phyloP scores from a whole-genome alignment of 1,140 invertebrate species.

The Liolophura sinensis region DNA sequence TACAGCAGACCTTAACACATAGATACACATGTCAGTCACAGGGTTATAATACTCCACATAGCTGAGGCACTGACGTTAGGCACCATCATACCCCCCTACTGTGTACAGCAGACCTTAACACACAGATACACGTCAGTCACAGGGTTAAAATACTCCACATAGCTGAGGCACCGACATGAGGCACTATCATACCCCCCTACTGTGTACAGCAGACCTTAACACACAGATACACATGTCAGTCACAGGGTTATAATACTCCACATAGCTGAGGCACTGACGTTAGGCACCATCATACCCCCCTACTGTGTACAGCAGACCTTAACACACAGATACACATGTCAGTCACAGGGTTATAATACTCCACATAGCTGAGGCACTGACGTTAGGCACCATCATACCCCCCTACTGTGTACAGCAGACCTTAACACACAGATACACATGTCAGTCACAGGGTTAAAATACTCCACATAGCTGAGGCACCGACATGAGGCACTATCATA shows the following conservation, averaged over 20 bases:
- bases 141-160: background rate
- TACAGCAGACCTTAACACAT: conserved; percentile 71
- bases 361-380: conserved; percentile 12
- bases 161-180: conserved; percentile 13
- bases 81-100: conserved; percentile 5
- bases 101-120: no score
- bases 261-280: conserved; percentile 13
- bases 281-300: conserved; percentile 7
- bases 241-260: background rate
- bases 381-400: conserved; percentile 9
- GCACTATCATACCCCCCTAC: conserved; percentile 5
- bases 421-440: no score
- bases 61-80: conserved; percentile 13
- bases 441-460: background rate
- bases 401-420: no score
- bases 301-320: no score
- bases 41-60: background rate
- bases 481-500: conserved; percentile 10
- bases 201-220: no score
- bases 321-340: no score
- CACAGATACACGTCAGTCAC: no score
- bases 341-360: background rate
- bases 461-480: conserved; percentile 11
- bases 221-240: no score
- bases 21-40: no score